Evolutionary conservation across 1,140 invertebrate species (phyloP).

Genomic region (Geopemphigus sp.): DNA sequence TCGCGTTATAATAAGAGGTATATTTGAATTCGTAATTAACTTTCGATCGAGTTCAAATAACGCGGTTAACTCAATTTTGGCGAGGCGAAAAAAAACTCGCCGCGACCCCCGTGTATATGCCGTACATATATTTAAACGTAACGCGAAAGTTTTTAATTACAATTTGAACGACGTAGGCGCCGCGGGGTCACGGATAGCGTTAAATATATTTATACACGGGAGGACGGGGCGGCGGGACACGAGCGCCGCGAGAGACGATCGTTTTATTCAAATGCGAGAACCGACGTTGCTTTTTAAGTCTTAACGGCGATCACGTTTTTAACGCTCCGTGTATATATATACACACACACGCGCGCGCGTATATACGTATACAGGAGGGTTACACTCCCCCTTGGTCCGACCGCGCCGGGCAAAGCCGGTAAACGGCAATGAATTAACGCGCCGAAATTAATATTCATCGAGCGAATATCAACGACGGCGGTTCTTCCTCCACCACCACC

Average conservation of each 20-base stretch:
- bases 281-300: no score
- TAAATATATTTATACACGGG: background rate
- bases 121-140: no score
- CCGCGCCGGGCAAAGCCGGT: background rate
- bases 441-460: conserved; percentile 34
- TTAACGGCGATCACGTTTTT: conserved; percentile 18
- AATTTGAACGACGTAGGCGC: background rate
- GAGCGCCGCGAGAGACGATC: no score
- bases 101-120: background rate
- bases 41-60: no score
- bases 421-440: conserved; percentile 19
- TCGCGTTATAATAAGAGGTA: no score
- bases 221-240: no score
- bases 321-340: background rate
- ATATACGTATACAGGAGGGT: background rate
- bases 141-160: no score
- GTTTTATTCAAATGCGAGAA: conserved; percentile 28
- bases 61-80: no score
- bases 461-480: conserved; percentile 14
- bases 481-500: background rate
- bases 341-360: background rate
- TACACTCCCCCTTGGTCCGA: background rate
- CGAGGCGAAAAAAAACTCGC: background rate
- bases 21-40: no score
- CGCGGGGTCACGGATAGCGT: background rate